These are phyloP conservation scores for Etheostoma nigrum DNA, from an alignment of 2,797 vertebrate genomes.

Conservation along the genomic window DNA sequence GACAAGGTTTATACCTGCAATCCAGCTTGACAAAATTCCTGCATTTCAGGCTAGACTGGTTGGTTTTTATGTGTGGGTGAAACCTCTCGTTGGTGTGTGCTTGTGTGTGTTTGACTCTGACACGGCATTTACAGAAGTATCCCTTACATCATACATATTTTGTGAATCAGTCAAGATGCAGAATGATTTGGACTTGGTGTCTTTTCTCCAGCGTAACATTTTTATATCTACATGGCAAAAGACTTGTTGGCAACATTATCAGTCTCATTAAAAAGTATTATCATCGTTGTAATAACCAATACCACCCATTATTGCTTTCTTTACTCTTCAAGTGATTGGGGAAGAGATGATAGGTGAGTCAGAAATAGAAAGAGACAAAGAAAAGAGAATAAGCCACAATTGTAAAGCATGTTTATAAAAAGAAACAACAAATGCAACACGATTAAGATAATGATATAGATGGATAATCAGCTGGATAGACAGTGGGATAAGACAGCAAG, in stretches of 20 bases:
- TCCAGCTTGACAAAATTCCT: slow-evolving; percentile 49
- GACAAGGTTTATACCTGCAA: slow-evolving; percentile 7
- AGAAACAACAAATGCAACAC: neutral
- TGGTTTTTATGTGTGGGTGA: slow-evolving; percentile 23
- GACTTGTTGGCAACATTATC: neutral
- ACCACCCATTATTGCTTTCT: neutral
- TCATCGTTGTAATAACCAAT: neutral
- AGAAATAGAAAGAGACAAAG: neutral
- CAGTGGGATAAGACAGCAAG: slow-evolving; percentile 4
- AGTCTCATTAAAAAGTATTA: neutral
- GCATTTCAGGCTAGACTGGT: slow-evolving; percentile 72
- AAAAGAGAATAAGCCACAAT: neutral
- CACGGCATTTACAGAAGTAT: neutral
- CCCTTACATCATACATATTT: slow-evolving; percentile 1
- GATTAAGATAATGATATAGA: slow-evolving; percentile 1
- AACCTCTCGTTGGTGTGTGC: slow-evolving; percentile 18
- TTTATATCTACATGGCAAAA: neutral
- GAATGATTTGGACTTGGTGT: neutral
- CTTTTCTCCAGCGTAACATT: neutral
- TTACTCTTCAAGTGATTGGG: neutral
- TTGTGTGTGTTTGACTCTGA: slow-evolving; percentile 7
- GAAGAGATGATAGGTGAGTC: neutral
- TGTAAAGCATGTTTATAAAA: neutral
- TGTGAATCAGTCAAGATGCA: slow-evolving; percentile 1
- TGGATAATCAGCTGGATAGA: slow-evolving; percentile 17